Evolutionary conservation across 2,113 vertebrate genomes (phyloP), one percentile per base, ranked within the genome.

Genomic region (Ammodytes marinus): DNA sequence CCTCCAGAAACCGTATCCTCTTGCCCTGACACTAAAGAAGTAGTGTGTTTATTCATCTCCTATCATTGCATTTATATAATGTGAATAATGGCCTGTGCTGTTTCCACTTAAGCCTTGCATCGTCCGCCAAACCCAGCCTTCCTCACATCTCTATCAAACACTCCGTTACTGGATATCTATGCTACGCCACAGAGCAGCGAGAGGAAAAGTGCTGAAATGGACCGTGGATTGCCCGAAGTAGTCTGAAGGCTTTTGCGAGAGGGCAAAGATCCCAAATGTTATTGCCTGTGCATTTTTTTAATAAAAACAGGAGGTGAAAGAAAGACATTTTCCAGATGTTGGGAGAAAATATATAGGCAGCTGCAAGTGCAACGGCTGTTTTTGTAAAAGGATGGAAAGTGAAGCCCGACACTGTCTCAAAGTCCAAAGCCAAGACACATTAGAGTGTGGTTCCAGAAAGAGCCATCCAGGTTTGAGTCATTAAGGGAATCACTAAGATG

Each of bases 361-460:
- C 93, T 93, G 87, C 88, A 87, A 89, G 88, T 85, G 90, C 69
- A 90, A 64, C 69, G 76, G 68, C 83, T 71, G 67, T 74, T 83
- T 88, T 82, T 68, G 47, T 74, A 64, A 55, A 27, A 77, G 61
- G 72, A 80, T 79, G 85, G 82, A 89, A 91, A 90, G 69, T 76
- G 64, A 87, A 89, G 86, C 71, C 76, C 19, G 83, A 90, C 76
- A 81, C 74, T 2, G 71, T 72, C 77, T 83, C 46, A 73, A 76
- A 80, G 27, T 77, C 52, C 49, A 63, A 75, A 83, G 77, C 39
- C 52, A 52, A 83, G 80, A 84, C 53, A 66, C 46, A 80, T 63
- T 43, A 42, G 27, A 80, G 35, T 14, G 49, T 72, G 50, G 40
- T 53, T 79, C 74, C 67, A 87, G 52, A 79, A 59, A 75, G 73